Percentiles rank a stretch among this genome's conserved stretches.
Conservation (phyloP, 2,113 vertebrate species). For the Sciurus niger region DNA sequence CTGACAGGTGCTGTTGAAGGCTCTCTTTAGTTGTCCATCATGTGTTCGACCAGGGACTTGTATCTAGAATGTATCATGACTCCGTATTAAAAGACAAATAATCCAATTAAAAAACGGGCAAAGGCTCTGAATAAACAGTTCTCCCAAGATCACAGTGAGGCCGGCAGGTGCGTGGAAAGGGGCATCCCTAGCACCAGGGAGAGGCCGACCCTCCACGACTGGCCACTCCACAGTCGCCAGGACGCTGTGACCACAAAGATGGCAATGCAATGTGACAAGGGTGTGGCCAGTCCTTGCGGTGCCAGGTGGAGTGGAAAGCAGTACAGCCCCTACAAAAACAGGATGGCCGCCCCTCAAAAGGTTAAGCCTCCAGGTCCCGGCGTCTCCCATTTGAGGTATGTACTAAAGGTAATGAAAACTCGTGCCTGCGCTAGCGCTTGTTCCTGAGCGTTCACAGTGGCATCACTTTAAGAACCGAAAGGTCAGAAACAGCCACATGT, state of each 20-base stretch:
- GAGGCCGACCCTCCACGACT: too few species aligned
- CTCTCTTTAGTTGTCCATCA: neutral
- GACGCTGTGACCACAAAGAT: neutral
- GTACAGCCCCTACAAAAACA: neutral
- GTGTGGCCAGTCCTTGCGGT: neutral
- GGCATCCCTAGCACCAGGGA: too few species aligned
- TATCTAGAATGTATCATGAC: neutral
- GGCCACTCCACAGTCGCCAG: neutral
- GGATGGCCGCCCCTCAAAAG: neutral
- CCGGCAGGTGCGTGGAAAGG: neutral
- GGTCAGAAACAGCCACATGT: neutral
- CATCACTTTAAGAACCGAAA: neutral
- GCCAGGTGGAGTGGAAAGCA: neutral
- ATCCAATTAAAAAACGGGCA: neutral
- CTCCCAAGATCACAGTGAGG: neutral
- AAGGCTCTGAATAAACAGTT: neutral
- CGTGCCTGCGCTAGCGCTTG: neutral
- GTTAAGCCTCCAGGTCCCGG: too few species aligned
- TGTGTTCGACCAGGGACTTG: neutral
- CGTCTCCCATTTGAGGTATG: neutral
- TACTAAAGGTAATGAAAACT: neutral
- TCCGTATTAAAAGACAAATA: constrained; percentile 2
- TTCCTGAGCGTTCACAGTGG: neutral
- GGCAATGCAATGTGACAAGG: neutral
- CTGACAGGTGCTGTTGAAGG: neutral